These are phyloP conservation scores for Catamblyrhynchus diadema DNA, from an alignment of 2,797 vertebrate genomes.

Conservation along the genomic window DNA sequence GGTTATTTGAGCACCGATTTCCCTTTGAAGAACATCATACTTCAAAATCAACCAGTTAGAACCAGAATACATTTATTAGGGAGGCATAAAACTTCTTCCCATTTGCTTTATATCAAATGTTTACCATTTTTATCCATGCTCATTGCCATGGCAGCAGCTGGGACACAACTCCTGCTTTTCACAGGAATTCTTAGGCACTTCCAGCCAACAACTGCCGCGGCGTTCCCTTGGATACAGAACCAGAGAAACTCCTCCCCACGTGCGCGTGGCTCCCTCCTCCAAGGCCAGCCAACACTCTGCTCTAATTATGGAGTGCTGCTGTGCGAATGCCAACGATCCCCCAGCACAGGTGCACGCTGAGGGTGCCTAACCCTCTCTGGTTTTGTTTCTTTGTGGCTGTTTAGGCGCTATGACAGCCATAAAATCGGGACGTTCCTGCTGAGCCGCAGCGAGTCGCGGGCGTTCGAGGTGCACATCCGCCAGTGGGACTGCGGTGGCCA, in stretches of 20 bases:
- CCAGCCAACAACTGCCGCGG: neutral
- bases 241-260: neutral
- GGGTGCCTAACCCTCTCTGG: neutral
- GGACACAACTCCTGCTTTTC: neutral
- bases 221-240: neutral
- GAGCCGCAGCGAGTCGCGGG: conserved; percentile 60
- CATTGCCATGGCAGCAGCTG: conserved; percentile 59
- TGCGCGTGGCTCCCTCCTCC: neutral
- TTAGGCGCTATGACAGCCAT: conserved; percentile 77
- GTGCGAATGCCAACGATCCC: accelerated
- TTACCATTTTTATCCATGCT: conserved; percentile 45
- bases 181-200: conserved; percentile 11
- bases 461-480: conserved; percentile 77
- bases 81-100: conserved; percentile 23
- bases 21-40: conserved; percentile 6
- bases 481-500: conserved; percentile 81
- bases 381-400: neutral
- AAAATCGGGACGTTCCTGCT: conserved; percentile 79
- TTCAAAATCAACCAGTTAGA: conserved; percentile 30
- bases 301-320: neutral
- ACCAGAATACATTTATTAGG: conserved; percentile 48
- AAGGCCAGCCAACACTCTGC: neutral
- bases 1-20: conserved; percentile 3
- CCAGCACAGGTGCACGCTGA: neutral
- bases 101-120: conserved; percentile 59